Evolutionary conservation across 2,797 vertebrate genomes (phyloP), one percentile per base, ranked within the genome.

Genomic region (Hippoglossus hippoglossus): DNA sequence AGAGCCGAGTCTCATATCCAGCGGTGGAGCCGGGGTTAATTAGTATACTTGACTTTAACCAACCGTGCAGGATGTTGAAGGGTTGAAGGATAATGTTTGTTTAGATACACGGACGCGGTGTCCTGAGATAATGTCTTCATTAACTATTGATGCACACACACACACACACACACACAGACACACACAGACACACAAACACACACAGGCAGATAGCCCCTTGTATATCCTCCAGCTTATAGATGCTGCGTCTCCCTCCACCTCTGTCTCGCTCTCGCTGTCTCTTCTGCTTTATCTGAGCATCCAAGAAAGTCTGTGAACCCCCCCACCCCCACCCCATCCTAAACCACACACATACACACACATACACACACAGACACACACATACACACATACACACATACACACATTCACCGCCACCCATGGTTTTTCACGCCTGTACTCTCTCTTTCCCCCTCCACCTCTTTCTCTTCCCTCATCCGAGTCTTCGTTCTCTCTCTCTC

Each of bases 81-180:
- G 81, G 84, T 73, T 88, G 88, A 86, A 63, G 89, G 84, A 88
- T 87, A 81, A 85, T 83, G 88, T 89, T 92, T 91, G 92, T 91
- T 92, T 90, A 83, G 87, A 84, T 87, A 87, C 87, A 81, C 60
- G 52, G 79, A 49, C 56, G 66, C 75, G 51, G 80, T 68, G 83
- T 90, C 85, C 72, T 47, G 81, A 68, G 87, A 92, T 91, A 89
- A 92, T 88, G 87, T 90, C 84, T 90, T 87, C 87, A 93, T 91
- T 87, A 92, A 92, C 66, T 90, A 92, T 92, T 90, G 85, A 92
- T 93, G 77, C 46, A 1, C 79, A 76, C 76, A 61, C 73, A 69
- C 70, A 63, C 26, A 11, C 69, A 67, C 13, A 56, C 54, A n/a
- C 19, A 49, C 46, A 49, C 51, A 52, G 36, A 8, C 79, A 81